Conservation (phyloP, 2,797 vertebrate species). For the Cottoperca gobio region DNA sequence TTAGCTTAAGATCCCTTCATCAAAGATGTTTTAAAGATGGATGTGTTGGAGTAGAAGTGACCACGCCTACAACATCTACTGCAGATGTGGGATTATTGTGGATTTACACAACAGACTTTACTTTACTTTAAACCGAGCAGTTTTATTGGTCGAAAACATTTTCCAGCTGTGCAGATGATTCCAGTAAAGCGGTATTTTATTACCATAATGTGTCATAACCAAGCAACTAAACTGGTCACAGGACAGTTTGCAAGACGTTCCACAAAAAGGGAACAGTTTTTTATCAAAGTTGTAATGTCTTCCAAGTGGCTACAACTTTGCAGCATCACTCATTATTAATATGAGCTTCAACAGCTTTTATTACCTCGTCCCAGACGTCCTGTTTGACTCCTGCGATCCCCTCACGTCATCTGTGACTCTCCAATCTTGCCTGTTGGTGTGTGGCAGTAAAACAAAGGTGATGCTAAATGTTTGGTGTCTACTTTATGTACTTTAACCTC, state of each 20-base stretch:
- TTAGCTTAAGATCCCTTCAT: conserved; percentile 1
- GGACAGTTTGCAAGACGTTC: not conserved
- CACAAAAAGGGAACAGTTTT: not conserved
- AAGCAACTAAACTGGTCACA: not conserved
- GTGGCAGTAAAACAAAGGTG: not conserved
- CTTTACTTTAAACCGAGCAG: conserved; percentile 37
- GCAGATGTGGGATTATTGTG: conserved; percentile 48
- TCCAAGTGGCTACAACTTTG: not conserved
- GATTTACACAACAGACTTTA: conserved; percentile 36
- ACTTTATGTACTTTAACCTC: conserved; percentile 21
- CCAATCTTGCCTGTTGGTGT: conserved; percentile 3
- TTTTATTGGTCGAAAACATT: conserved; percentile 52
- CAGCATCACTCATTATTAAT: not conserved
- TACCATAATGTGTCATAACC: conserved; percentile 18
- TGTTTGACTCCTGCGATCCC: conserved; percentile 15
- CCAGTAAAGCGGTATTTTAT: conserved; percentile 53
- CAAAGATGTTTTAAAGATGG: conserved; percentile 12
- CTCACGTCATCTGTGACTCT: not conserved
- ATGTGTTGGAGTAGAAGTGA: not conserved
- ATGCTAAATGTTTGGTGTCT: conserved; percentile 35
- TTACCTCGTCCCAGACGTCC: conserved; percentile 2
- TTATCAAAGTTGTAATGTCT: not conserved
- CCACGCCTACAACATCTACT: not conserved
- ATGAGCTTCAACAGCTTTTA: not conserved
- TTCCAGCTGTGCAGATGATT: conserved; percentile 48